Evolutionary conservation across 2,797 vertebrate species (phyloP), one percentile per base, ranked within the genome.

Genomic region (Huso huso): DNA sequence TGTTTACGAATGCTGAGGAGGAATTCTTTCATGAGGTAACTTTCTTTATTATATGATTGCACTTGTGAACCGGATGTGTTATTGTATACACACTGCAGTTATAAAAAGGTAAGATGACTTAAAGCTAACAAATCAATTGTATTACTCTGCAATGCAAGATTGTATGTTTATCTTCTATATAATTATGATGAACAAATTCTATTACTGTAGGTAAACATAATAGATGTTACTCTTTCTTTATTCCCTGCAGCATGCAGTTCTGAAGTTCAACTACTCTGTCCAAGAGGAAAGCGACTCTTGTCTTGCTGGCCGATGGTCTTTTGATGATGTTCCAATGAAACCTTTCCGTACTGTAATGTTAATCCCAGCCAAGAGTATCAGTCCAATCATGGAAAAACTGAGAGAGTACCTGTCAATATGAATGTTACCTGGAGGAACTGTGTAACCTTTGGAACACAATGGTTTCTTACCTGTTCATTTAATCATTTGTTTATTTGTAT

Each of bases 21-120:
- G 96, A 97, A 72, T 99, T 99, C 74, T 97, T 99, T 80, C 91
- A 93, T 55, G 95, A 98, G 95, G 96, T 98, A 77, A 12, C 3
- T 37, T 37, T 37, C 37, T 37, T 37, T 37, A 37, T 4, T 37
- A 37, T 37, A 37, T 37, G 37, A 37, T 37, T 37, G 37, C 37
- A 37, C 37, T 5, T 37, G 37, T 37, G 37, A 4, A 37, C 37
- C 5, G 37, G 37, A 37, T 37, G 37, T 37, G 37, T 37, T 5
- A 37, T 37, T 37, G 37, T 37, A 37, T 37, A 37, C 37, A 37
- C 37, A 37, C 5, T 37, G 37, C 37, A 37, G 37, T 37, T 37
- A 5, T 37, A 37, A 37, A 37, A 37, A 37, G 37, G 37, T 37
- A 37, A 37, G 3, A 37, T 37, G 37, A 37, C 37, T 37, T 37